Conservation (phyloP, 2,113 vertebrate genomes). For the Hippocampus comes region DNA sequence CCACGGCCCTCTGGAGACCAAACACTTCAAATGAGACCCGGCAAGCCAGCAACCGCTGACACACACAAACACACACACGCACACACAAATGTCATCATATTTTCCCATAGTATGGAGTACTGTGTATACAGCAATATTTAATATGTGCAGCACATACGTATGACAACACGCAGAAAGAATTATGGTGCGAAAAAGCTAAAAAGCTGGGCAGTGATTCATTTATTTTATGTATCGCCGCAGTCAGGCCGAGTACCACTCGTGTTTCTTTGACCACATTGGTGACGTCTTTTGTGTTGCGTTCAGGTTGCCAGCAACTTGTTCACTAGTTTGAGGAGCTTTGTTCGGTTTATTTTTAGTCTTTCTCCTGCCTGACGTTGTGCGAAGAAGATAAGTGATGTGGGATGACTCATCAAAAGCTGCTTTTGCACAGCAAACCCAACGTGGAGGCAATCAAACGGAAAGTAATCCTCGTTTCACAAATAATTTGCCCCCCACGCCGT, state of each 20-base stretch:
- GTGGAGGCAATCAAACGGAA: neutral
- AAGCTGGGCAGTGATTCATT: too few relatives aligned
- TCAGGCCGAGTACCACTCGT: too few relatives aligned
- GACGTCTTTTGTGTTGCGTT: neutral
- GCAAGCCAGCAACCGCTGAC: neutral
- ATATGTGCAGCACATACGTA: too few relatives aligned
- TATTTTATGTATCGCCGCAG: too few relatives aligned
- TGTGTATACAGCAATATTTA: too few relatives aligned
- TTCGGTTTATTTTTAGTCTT: neutral
- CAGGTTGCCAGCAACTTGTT: neutral
- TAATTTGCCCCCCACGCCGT: neutral
- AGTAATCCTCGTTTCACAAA: neutral
- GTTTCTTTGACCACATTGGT: neutral
- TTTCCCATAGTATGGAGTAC: too few relatives aligned
- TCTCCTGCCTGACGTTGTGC: neutral
- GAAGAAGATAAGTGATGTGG: neutral
- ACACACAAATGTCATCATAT: too few relatives aligned
- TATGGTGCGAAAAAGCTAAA: too few relatives aligned
- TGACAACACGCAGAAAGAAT: too few relatives aligned
- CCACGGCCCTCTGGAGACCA: neutral
- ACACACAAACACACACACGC: neutral
- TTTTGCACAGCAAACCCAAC: neutral
- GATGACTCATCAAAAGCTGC: slow-evolving; percentile 1
- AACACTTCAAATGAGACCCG: neutral
- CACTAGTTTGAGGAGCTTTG: neutral